Evolutionary conservation across 2,888 invertebrate genomes (phyloP).

Genomic region (Scaptomyza caliginosa): DNA sequence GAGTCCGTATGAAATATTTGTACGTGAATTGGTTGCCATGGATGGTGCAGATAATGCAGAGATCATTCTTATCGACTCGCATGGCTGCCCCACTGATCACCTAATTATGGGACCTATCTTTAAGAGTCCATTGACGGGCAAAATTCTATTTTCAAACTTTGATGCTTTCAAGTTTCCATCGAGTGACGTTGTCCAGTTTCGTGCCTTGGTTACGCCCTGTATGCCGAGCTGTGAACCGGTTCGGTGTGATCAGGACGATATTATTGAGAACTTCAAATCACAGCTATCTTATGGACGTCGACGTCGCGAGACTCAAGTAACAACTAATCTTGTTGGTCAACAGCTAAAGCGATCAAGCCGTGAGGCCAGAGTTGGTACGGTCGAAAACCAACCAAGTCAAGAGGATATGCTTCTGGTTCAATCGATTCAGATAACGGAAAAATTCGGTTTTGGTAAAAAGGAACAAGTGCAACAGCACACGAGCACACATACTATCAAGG

Average conservation of each 20-base stretch:
- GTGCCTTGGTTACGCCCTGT: slow-evolving; percentile 95
- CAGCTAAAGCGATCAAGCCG: slow-evolving; percentile 68
- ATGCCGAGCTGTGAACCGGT: slow-evolving; percentile 96
- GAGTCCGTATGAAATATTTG: slow-evolving; percentile 97
- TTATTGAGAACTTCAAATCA: slow-evolving; percentile 89
- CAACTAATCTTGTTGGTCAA: slow-evolving; percentile 18
- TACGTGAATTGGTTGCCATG: slow-evolving; percentile 96
- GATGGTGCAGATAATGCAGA: slow-evolving; percentile 96
- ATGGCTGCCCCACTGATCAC: slow-evolving; percentile 96
- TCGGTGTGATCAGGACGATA: slow-evolving; percentile 90
- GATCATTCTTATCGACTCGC: slow-evolving; percentile 95
- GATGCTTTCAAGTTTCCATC: slow-evolving; percentile 98
- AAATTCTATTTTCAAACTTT: slow-evolving; percentile 94
- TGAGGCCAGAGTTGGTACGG: slow-evolving; percentile 60
- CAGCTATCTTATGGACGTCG: slow-evolving; percentile 92
- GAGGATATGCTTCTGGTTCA: slow-evolving; percentile 95
- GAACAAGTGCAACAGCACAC: slow-evolving; percentile 70
- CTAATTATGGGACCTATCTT: slow-evolving; percentile 96
- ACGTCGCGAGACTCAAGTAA: slow-evolving; percentile 7
- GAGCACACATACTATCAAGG: slow-evolving; percentile 81
- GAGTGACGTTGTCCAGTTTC: slow-evolving; percentile 96
- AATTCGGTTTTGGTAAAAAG: slow-evolving; percentile 92
- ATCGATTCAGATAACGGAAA: slow-evolving; percentile 96
- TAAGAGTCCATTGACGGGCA: slow-evolving; percentile 90
- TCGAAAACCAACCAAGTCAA: slow-evolving; percentile 84